These are phyloP conservation scores for Tetrao urogallus DNA, from an alignment of 2,113 vertebrate species.

Conservation along the genomic window DNA sequence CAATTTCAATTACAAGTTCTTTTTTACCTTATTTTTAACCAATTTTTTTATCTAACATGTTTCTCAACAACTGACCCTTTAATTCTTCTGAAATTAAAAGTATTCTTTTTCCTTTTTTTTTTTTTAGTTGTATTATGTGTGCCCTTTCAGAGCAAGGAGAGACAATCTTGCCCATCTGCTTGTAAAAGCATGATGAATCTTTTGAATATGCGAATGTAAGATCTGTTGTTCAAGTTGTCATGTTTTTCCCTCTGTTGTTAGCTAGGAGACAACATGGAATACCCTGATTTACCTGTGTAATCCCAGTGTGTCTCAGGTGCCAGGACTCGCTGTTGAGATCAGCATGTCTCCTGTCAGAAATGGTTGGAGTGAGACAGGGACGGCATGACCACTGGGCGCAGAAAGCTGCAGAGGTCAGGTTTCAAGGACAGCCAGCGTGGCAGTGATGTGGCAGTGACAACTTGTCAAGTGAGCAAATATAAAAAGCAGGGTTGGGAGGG, in stretches of 20 bases:
- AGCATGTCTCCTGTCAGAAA: slow-evolving; percentile 87
- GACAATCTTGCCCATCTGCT: slow-evolving; percentile 71
- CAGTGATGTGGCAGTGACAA: slow-evolving; percentile 85
- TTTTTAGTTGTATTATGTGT: slow-evolving; percentile 51
- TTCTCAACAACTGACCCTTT: neutral
- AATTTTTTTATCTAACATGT: neutral
- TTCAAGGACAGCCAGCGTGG: slow-evolving; percentile 78
- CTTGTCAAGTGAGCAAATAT: slow-evolving; percentile 82
- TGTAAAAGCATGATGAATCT: slow-evolving; percentile 77
- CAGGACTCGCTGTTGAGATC: slow-evolving; percentile 76
- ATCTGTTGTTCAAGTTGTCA: slow-evolving; percentile 82
- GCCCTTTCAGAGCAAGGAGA: slow-evolving; percentile 49
- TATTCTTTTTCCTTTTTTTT: neutral
- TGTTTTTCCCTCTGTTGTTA: slow-evolving; percentile 77
- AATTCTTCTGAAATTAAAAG: neutral
- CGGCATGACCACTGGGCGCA: slow-evolving; percentile 83
- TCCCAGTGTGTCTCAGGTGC: slow-evolving; percentile 86
- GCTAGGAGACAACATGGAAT: slow-evolving; percentile 79
- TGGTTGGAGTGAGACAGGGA: slow-evolving; percentile 85
- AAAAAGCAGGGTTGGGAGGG: slow-evolving; percentile 32
- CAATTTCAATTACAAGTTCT: neutral
- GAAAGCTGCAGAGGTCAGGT: slow-evolving; percentile 82
- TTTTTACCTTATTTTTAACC: slow-evolving; percentile 6
- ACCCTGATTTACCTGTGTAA: slow-evolving; percentile 86
- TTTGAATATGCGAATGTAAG: slow-evolving; percentile 81